Conservation (phyloP, 2,113 vertebrate species). For the Casuarius casuarius region DNA sequence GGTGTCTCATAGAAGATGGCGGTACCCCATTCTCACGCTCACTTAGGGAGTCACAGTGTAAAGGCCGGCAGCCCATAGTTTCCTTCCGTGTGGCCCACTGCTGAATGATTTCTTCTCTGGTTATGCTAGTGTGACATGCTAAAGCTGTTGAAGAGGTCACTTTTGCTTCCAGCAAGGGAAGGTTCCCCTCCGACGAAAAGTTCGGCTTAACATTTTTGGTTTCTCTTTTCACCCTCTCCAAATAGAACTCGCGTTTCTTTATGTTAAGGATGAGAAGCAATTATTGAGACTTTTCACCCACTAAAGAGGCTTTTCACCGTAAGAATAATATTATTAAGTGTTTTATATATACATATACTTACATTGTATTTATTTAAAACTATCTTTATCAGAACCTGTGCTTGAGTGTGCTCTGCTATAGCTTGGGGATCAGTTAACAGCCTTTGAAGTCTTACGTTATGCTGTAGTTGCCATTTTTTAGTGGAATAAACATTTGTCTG, state of each 20-base stretch:
- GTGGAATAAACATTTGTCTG: background rate
- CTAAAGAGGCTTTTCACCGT: background rate
- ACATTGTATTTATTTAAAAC: background rate
- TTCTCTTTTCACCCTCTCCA: background rate
- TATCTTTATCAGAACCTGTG: background rate
- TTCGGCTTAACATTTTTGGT: background rate
- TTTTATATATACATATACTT: background rate
- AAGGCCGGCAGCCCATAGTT: background rate
- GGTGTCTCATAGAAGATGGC: background rate
- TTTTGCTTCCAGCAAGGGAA: background rate
- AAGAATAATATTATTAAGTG: background rate
- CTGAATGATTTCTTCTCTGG: background rate
- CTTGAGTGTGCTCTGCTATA: background rate
- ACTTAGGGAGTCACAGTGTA: fast-evolving
- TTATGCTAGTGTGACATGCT: background rate
- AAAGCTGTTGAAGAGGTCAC: background rate
- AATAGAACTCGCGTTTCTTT: fast-evolving
- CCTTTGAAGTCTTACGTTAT: background rate
- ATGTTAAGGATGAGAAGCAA: background rate
- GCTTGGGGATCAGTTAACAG: background rate
- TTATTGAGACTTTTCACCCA: background rate
- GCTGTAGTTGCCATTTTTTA: background rate
- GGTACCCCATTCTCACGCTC: background rate
- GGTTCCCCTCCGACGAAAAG: background rate
- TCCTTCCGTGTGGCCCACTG: background rate